These are phyloP conservation scores for Dysdera silvatica DNA, from an alignment of 1,140 invertebrate genomes.

Conservation along the genomic window DNA sequence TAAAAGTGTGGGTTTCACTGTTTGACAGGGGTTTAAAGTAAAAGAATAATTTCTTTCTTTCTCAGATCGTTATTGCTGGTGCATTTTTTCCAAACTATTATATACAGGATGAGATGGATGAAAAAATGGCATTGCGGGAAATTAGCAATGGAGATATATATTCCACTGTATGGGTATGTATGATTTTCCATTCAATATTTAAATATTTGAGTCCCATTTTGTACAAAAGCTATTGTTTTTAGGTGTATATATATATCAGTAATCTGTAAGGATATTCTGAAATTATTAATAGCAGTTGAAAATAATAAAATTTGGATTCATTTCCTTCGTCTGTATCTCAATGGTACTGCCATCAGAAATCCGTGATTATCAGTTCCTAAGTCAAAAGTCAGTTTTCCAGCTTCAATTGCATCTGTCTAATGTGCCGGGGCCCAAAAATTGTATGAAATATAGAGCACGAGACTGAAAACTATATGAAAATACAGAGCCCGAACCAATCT, in stretches of 20 bases:
- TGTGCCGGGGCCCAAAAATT: too few relatives aligned
- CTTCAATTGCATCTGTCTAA: too few relatives aligned
- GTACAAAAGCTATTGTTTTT: neutral
- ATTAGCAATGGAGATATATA: conserved; percentile 63
- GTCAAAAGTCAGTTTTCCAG: too few relatives aligned
- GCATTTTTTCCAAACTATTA: conserved; percentile 92
- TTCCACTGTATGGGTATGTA: conserved; percentile 63
- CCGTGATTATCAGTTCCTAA: too few relatives aligned
- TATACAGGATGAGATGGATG: conserved; percentile 50
- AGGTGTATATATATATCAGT: neutral
- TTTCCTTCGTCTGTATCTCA: too few relatives aligned
- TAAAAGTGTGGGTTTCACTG: too few relatives aligned
- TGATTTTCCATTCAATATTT: neutral
- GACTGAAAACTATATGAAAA: too few relatives aligned
- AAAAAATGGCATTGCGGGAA: conserved; percentile 53
- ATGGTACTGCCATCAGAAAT: too few relatives aligned
- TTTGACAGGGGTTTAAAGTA: too few relatives aligned
- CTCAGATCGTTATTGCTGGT: conserved; percentile 61
- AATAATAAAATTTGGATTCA: neutral
- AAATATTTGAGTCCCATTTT: too few relatives aligned
- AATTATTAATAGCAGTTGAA: neutral
- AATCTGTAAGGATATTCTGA: neutral
- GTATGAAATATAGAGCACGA: too few relatives aligned
- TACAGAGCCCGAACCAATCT: too few relatives aligned
- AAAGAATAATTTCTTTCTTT: conserved; percentile 27